Base-by-base conservation (phyloP, 2,113 vertebrate species). In the Caranx ignobilis region DNA sequence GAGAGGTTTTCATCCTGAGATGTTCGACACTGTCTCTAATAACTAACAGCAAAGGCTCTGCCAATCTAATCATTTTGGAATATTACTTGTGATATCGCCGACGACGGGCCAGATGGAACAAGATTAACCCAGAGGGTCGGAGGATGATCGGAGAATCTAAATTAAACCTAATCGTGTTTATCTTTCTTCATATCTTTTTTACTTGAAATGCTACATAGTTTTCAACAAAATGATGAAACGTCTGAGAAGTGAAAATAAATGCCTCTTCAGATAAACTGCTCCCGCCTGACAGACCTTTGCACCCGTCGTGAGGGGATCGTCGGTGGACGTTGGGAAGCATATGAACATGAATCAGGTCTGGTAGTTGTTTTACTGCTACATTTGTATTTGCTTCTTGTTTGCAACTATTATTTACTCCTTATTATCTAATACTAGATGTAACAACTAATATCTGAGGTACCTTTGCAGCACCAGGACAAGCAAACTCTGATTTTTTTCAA, bases 11-110 rank as follows among this genome's bases (percentile, higher is more conserved):
- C 16, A n/a, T 71, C 54, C 32, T 0, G 52, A 26, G 45, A 62
- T 50, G 71, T 73, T 37, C 15, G 2, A 39, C 31, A 54, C 45
- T 34, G 70, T 73, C 56, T 60, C 26, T 59, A 65, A 79, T 57
- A 59, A 47, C n/a, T 63, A 50, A 57, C 41, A 69, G 43, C 31
- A 37, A 12, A 63, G 21, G 12, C 54, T 61, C 35, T 43, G 47
- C 19, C 39, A 35, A 41, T 69, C 15, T 26, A 8, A 62, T 70
- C n/a, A 45, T 21, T 37, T 54, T 19, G 66, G 21, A 65, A 43
- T 66, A 50, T 66, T 59, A 3, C 60, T 56, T 16, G 15, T 31
- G 52, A 57, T 65, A 37, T 71, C 37, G 50, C 39, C 18, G 8
- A 2, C 0, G 4, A 52, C 32, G 19, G 9, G 26, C 6, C 15